Conservation (phyloP, 2,113 vertebrate species). For the Kryptolebias marmoratus region DNA sequence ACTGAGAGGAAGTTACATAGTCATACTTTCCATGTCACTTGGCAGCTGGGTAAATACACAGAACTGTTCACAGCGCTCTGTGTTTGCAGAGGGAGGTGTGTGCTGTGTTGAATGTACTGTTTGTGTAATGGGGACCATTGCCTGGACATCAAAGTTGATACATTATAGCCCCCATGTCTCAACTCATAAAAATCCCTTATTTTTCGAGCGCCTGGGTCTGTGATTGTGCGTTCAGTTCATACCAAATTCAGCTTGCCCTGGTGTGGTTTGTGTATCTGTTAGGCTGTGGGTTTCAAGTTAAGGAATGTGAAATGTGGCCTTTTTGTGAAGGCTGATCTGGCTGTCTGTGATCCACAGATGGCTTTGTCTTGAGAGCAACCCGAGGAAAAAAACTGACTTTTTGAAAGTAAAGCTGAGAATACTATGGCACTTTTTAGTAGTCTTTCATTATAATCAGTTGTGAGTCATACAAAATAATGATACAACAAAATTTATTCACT, state of each 20-base stretch:
- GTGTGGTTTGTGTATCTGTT: slow-evolving; percentile 42
- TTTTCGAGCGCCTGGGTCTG: neutral
- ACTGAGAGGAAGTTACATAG: slow-evolving; percentile 59
- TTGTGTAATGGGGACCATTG: slow-evolving; percentile 36
- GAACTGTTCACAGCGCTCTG: slow-evolving; percentile 15
- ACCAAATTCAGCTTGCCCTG: slow-evolving; percentile 23
- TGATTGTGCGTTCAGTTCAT: slow-evolving; percentile 29
- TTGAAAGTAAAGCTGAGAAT: neutral
- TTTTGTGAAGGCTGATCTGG: slow-evolving; percentile 5
- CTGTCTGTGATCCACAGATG: neutral
- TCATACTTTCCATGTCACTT: slow-evolving; percentile 62
- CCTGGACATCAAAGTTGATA: slow-evolving; percentile 25
- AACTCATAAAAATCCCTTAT: slow-evolving; percentile 29
- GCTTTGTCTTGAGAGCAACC: slow-evolving; percentile 20
- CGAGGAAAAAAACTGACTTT: slow-evolving; percentile 1
- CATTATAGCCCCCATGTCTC: neutral
- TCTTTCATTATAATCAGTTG: neutral
- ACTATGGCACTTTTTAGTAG: slow-evolving; percentile 4
- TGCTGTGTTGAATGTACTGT: slow-evolving; percentile 55
- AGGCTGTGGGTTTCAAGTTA: slow-evolving; percentile 17
- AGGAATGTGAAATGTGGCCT: slow-evolving; percentile 26
- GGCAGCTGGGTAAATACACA: slow-evolving; percentile 43
- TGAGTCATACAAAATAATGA: too few relatives aligned
- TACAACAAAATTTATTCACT: neutral
- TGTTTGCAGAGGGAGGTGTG: slow-evolving; percentile 53